A percentile compares a stretch with the other conserved stretches of the same genome.
phyloP scores from a whole-genome alignment of 2,888 invertebrate genomes.

The Drosophila merina region DNA sequence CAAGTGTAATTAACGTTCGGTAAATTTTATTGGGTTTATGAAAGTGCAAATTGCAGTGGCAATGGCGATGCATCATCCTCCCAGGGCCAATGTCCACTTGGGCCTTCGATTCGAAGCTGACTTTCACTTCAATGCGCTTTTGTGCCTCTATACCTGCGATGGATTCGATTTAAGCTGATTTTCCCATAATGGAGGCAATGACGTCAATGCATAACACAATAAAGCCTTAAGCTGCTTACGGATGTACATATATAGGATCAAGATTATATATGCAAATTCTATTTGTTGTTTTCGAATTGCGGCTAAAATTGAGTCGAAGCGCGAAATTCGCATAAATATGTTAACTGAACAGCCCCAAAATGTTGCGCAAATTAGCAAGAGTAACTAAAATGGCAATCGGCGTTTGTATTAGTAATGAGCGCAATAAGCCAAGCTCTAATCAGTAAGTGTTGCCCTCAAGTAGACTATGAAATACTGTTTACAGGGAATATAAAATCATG shows the following conservation, averaged over 20 bases:
- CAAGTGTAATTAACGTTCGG: conserved; percentile 60
- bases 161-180: conserved; percentile 54
- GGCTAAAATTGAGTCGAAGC: conserved; percentile 60
- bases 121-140: conserved; percentile 44
- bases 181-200: conserved; percentile 51
- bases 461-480: conserved; percentile 12
- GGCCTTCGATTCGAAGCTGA: conserved; percentile 10
- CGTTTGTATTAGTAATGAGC: conserved; percentile 41
- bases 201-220: conserved; percentile 56
- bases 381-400: conserved; percentile 55
- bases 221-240: conserved; percentile 65
- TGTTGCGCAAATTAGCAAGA: conserved; percentile 63
- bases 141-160: conserved; percentile 5
- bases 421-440: conserved; percentile 35
- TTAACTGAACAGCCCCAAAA: conserved; percentile 61
- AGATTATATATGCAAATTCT: conserved; percentile 47
- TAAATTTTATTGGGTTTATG: conserved; percentile 41
- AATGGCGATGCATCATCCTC: conserved; percentile 43
- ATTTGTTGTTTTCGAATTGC: conserved; percentile 61
- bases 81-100: conserved; percentile 41
- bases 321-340: conserved; percentile 71
- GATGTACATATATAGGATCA: conserved; percentile 30
- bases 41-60: conserved; percentile 64
- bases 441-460: neutral
- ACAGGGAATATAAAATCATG: neutral